Base-by-base conservation (phyloP, 1,140 invertebrate genomes). In the Orius insidiosus region DNA sequence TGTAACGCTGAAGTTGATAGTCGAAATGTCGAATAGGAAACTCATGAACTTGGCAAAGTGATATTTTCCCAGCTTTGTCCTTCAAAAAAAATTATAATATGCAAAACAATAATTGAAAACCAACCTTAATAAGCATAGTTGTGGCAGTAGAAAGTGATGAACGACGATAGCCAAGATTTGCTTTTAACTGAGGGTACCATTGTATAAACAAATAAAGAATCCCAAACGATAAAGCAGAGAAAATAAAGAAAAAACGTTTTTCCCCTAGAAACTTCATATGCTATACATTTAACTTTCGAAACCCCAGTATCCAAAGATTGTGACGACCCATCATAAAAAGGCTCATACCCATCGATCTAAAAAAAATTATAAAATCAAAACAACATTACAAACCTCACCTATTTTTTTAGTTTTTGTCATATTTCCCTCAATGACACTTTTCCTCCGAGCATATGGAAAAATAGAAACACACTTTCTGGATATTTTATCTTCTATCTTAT, bases 131-230 rank as follows among this genome's bases (percentile, higher is more conserved):
- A 7, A 92, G 61, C 33, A 92, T 69, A 57, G 76, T 76, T 19
- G 79, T 73, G 0, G 87, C 85, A 11, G 66, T 56, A 32, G 68
- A 66, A 19, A 92, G 67, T 32, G 70, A 59, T 55, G 80, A 85
- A 49, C 65, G 64, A 13, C 60, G 59, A 55, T 82, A 77, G n/a
- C 42, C 42, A 7, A 52, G 8, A 32, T 13, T 42, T 1, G 80
- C 87, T 2, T 74, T 68, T 43, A 79, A 75, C 45, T 75, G 75
- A 1, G 85, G 84, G 62, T 76, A 80, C 87, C 87, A 93, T 58
- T 88, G 81, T 59, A 87, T 78, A 35, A 90, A 58, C 19, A 93
- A 64, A 38, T 52, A 52, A 5, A 47, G 47, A 10, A 52, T 24
- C 8, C 51, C 47, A 6, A 42, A 34, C 10, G 34, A 31, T n/a